Evolutionary conservation across 2,113 vertebrate species (phyloP).

Genomic region (Eptesicus fuscus): DNA sequence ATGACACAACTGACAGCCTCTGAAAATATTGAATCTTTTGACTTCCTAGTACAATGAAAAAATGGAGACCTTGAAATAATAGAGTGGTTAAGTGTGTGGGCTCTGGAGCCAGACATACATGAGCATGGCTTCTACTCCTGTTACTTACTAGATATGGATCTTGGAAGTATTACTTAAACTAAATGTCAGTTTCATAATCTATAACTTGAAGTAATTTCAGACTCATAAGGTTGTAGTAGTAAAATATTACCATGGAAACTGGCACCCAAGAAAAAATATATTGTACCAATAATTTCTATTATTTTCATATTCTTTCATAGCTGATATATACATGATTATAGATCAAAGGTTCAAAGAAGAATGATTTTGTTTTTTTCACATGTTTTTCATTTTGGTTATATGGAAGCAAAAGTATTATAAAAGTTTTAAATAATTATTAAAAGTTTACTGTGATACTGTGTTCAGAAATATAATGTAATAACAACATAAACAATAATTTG

Average conservation of each 20-base stretch:
- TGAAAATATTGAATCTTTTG: background rate
- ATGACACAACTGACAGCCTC: background rate
- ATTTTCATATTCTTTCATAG: constrained; percentile 27
- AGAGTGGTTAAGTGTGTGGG: background rate
- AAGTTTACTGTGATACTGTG: background rate
- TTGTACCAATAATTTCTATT: background rate
- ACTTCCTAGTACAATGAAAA: background rate
- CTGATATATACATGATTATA: background rate
- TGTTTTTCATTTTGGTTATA: constrained; percentile 11
- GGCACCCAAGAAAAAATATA: background rate
- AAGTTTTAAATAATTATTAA: constrained; percentile 32
- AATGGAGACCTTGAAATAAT: background rate
- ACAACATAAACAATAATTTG: background rate
- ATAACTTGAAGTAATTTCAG: constrained; percentile 9
- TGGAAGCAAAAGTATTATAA: background rate
- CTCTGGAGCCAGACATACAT: background rate
- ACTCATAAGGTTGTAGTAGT: background rate
- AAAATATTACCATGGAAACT: constrained; percentile 30
- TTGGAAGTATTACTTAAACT: constrained; percentile 9
- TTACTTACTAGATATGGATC: background rate
- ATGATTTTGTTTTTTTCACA: background rate
- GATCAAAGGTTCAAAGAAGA: background rate
- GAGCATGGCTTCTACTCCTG: background rate
- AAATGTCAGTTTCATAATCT: constrained; percentile 10
- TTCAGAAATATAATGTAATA: constrained; percentile 7